Evolutionary conservation across 2,888 invertebrate species (phyloP).

Genomic region (Syrphus vitripennis): DNA sequence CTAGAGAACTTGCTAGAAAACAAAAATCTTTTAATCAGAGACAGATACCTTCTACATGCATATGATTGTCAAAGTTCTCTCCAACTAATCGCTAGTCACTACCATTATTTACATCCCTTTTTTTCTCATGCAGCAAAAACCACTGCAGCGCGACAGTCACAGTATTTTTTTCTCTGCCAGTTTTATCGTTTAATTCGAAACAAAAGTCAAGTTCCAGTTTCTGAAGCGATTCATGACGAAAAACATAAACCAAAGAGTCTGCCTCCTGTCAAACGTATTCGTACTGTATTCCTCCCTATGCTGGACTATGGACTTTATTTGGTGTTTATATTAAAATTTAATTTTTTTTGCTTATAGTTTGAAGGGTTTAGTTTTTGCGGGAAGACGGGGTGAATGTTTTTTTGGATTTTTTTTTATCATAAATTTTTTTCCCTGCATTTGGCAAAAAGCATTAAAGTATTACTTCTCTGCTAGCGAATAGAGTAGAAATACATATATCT

Average conservation of each 20-base stretch:
- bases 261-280: conserved; percentile 14
- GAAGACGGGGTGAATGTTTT: background rate
- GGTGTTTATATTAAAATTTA: conserved; percentile 67
- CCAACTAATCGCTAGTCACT: conserved; percentile 63
- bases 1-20: background rate
- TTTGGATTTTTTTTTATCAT: background rate
- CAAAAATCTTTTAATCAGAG: conserved; percentile 31
- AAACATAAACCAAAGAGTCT: conserved; percentile 31
- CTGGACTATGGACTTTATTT: conserved; percentile 39
- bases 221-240: conserved; percentile 53
- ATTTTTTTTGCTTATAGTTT: conserved; percentile 54
- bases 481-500: background rate
- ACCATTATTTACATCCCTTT: conserved; percentile 39
- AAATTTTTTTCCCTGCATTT: conserved; percentile 33
- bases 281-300: background rate
- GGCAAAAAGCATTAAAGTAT: conserved; percentile 63
- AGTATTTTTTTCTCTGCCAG: background rate
- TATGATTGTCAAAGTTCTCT: conserved; percentile 65
- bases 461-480: conserved; percentile 43
- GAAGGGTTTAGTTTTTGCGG: background rate
- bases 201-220: conserved; percentile 7
- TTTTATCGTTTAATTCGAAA: conserved; percentile 18
- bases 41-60: no score
- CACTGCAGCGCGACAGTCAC: background rate
- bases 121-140: background rate